Base-by-base conservation (phyloP, 1,140 invertebrate genomes). In the Plodia interpunctella region DNA sequence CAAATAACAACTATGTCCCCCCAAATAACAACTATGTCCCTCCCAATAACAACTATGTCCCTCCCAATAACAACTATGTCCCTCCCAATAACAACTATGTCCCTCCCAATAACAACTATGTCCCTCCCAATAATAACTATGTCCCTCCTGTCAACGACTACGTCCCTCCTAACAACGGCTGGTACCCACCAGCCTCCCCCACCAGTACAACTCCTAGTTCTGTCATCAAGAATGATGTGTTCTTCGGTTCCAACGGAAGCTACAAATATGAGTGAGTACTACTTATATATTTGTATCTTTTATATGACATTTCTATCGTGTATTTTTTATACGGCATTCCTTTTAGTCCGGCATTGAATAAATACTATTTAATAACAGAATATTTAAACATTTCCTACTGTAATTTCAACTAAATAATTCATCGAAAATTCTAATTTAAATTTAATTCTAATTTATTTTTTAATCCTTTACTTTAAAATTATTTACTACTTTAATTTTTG, bases 181-280 rank as follows among this genome's bases (percentile, higher is more conserved):
- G 54, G 25, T 25, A 59, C 28, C 49, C 53, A 1, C 54, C 65
- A 58, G 9, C 63, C 54, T 15, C 62, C 64, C 21, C 65, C 0
- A 35, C 70, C 19, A 53, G 79, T 1, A 87, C 82, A 2, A 80
- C 87, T 0, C 88, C 84, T 21, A 78, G 90, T 5, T 74, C 90
- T n/a, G 84, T 92, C 20, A 90, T 92, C 53, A 90, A 92, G 68
- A 91, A 91, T 65, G 90, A 91, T 59, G 90, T 91, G 54, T 80
- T 72, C 51, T 83, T 87, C 49, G 88, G 91, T 60, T 86, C 90
- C 59, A 90, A 90, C 60, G 91, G 91, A 64, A 90, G 89, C 74
- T 92, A 92, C 68, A 92, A 91, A 82, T 92, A 92, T 65, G 91
- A 91, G 91, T 92, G 66, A 90, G 85, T 85, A 55, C n/a, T 15